A percentile compares a stretch with the other conserved stretches of the same genome.
Evolutionary conservation across 2,888 invertebrate species (phyloP).

Genomic region (Leistus spinibarbis): DNA sequence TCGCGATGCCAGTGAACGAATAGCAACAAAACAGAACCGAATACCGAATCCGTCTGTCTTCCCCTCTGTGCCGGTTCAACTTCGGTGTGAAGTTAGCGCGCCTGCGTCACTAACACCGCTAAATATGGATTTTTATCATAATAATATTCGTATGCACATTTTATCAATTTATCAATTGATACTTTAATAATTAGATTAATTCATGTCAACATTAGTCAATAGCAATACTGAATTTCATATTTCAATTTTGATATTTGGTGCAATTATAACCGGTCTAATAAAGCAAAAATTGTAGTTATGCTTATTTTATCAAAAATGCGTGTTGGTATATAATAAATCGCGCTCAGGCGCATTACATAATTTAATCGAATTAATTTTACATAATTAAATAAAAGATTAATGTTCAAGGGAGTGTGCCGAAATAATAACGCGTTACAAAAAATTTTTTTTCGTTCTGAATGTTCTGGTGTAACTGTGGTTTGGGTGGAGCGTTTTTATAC

Average conservation of each 20-base stretch:
- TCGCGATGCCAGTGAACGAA: background rate
- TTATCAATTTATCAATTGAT: background rate
- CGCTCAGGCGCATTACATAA: too few relatives aligned
- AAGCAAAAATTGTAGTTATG: background rate
- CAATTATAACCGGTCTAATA: background rate
- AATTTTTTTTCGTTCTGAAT: too few relatives aligned
- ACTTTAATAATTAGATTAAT: background rate
- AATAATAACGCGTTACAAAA: too few relatives aligned
- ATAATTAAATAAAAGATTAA: too few relatives aligned
- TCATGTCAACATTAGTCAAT: background rate
- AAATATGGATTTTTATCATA: conserved; percentile 46
- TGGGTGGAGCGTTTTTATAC: too few relatives aligned
- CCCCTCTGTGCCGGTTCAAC: background rate
- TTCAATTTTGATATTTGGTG: background rate
- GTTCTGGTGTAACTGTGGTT: too few relatives aligned
- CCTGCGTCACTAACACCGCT: conserved; percentile 41
- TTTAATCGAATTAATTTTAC: too few relatives aligned
- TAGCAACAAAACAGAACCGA: background rate
- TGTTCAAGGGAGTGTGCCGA: too few relatives aligned
- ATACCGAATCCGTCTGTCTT: background rate
- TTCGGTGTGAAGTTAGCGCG: conserved; percentile 23
- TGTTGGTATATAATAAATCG: too few relatives aligned
- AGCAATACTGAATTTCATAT: background rate
- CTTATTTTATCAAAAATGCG: too few relatives aligned
- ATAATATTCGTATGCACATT: conserved; percentile 31